These are phyloP conservation scores for Lordiphosa clarofinis DNA, from an alignment of 1,140 invertebrate genomes.

Conservation along the genomic window DNA sequence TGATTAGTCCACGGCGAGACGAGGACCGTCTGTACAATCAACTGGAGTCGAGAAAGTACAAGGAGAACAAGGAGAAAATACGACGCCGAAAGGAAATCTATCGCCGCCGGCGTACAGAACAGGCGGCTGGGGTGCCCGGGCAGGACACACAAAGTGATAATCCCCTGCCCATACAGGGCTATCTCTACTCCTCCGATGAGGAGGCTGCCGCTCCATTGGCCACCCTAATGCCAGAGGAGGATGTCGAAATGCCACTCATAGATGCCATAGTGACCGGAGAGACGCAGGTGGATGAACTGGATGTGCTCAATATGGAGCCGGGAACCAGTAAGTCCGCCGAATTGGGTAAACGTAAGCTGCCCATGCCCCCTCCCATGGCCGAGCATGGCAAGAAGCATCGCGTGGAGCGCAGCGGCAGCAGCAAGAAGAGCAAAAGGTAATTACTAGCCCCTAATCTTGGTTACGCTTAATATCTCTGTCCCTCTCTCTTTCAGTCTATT, in stretches of 20 bases:
- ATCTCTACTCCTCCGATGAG: constrained; percentile 71
- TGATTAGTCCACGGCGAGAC: constrained; percentile 88
- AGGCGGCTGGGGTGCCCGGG: constrained; percentile 48
- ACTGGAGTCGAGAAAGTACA: constrained; percentile 84
- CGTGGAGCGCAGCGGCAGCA: constrained; percentile 12
- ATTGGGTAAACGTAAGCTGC: constrained; percentile 38
- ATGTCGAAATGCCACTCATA: not conserved
- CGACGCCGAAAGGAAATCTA: constrained; percentile 85
- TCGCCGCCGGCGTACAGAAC: constrained; percentile 59
- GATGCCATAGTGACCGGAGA: constrained; percentile 46
- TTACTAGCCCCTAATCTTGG: no score
- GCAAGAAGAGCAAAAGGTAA: constrained; percentile 42
- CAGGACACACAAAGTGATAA: not conserved
- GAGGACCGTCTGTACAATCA: constrained; percentile 87
- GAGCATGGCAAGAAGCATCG: constrained; percentile 41
- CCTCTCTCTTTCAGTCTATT: constrained; percentile 11
- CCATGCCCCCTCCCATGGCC: constrained; percentile 20
- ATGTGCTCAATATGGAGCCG: constrained; percentile 26
- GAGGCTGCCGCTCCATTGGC: constrained; percentile 14
- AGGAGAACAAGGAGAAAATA: constrained; percentile 89
- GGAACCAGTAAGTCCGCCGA: constrained; percentile 40
- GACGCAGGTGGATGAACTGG: constrained; percentile 69
- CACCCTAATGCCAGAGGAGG: constrained; percentile 1
- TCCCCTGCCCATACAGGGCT: constrained; percentile 56
- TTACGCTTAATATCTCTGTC: not conserved